Evolutionary conservation across 92 coral and sea anemone species (phyloP).

Genomic region (Umimayanthus kanabou): DNA sequence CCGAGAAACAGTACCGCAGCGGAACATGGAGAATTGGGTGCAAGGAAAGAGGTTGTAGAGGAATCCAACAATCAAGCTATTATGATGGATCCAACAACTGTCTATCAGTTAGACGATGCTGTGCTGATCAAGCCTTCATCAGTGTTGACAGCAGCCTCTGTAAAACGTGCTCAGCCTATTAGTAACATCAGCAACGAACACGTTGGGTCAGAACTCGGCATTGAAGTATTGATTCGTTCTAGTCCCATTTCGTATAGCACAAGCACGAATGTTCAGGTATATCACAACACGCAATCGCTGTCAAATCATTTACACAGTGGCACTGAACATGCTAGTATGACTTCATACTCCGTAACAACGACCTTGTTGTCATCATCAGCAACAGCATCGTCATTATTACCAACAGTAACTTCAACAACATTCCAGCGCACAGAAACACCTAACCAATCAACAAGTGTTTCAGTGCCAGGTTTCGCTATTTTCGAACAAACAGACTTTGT

Average conservation of each 20-base stretch:
- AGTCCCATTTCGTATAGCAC: not conserved
- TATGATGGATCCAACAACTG: not conserved
- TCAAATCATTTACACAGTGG: not conserved
- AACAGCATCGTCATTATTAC: not conserved
- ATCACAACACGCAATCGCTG: not conserved
- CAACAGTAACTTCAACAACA: not conserved
- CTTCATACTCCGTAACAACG: not conserved
- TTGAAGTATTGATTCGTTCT: not conserved
- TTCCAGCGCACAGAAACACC: not conserved
- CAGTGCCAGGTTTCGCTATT: not conserved
- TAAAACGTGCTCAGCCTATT: not conserved
- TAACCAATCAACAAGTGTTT: not conserved
- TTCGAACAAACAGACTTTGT: not conserved
- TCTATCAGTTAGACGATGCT: not conserved
- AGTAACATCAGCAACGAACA: not conserved
- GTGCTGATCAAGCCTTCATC: not conserved
- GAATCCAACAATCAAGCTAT: not conserved
- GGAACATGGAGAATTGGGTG: not conserved
- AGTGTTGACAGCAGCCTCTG: not conserved
- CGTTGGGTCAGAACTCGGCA: not conserved
- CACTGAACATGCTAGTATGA: not conserved
- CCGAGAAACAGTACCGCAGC: not conserved
- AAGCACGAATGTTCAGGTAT: not conserved
- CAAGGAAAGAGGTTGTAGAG: not conserved
- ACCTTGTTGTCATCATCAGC: slow-evolving; percentile 2